Evolutionary conservation across 2,113 vertebrate genomes (phyloP).

Genomic region (Rhea americana): DNA sequence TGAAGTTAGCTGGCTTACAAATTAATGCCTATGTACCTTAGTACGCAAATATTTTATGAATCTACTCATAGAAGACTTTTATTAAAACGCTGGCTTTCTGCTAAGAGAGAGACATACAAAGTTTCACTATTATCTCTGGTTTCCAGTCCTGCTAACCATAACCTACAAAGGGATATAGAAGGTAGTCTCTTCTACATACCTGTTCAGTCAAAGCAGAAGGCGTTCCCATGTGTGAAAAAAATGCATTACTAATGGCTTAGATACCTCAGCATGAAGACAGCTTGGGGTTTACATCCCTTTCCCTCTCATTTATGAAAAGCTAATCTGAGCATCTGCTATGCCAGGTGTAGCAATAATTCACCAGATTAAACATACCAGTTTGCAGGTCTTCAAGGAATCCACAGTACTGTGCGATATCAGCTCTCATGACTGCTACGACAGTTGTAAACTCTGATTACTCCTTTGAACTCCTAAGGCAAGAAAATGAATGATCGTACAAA

Average conservation of each 20-base stretch:
- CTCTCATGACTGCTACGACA: background rate
- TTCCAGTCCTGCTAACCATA: background rate
- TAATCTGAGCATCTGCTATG: background rate
- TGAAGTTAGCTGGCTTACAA: background rate
- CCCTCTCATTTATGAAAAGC: background rate
- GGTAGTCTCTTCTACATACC: background rate
- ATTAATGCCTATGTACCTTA: background rate
- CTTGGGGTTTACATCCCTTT: background rate
- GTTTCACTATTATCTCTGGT: background rate
- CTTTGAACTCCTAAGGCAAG: background rate
- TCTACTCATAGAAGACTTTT: background rate
- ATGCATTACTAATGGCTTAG: background rate
- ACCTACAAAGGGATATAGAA: background rate
- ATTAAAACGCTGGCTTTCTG: background rate
- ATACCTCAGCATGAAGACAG: background rate
- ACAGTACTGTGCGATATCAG: rapidly evolving
- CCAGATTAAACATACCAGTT: background rate
- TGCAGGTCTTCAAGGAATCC: background rate
- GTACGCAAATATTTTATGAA: background rate
- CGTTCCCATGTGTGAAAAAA: background rate
- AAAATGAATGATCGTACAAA: background rate
- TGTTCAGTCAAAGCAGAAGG: background rate
- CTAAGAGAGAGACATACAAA: background rate
- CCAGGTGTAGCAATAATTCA: background rate
- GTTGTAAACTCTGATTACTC: background rate